These are phyloP conservation scores for Drosophila arizonae DNA, from an alignment of 1,140 invertebrate species.

Conservation along the genomic window DNA sequence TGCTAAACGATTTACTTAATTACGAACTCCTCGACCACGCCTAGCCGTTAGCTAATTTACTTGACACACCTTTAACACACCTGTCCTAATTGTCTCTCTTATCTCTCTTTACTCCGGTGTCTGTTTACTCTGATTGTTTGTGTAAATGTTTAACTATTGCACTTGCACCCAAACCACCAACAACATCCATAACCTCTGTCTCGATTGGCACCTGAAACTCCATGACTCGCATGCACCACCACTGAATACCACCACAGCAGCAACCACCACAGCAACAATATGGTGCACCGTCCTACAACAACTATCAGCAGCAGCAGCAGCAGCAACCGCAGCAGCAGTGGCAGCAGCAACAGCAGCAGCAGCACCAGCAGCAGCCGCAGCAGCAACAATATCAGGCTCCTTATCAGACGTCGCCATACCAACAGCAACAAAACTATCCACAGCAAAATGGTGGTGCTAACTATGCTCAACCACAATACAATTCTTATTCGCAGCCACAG, in stretches of 20 bases:
- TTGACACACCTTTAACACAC: conserved; percentile 33
- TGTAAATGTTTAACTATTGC: conserved; percentile 52
- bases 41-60: conserved; percentile 4
- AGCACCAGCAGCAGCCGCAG: conserved; percentile 48
- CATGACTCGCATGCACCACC: conserved; percentile 43
- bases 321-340: conserved; percentile 42
- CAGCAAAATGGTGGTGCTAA: conserved; percentile 70
- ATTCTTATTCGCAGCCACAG: conserved; percentile 81
- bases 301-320: conserved; percentile 58
- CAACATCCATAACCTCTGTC: conserved; percentile 66
- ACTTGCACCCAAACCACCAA: conserved; percentile 56
- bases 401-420: conserved; percentile 58
- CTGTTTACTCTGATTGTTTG: conserved; percentile 40
- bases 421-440: conserved; percentile 65
- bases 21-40: neutral
- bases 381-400: conserved; percentile 71
- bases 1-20: conserved; percentile 17
- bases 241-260: conserved; percentile 67
- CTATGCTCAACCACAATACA: conserved; percentile 77
- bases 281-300: conserved; percentile 64
- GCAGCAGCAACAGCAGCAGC: conserved; percentile 58
- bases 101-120: conserved; percentile 41
- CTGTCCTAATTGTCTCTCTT: conserved; percentile 42
- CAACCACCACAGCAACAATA: conserved; percentile 80
- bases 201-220: conserved; percentile 62